A percentile compares a stretch with the other conserved stretches of the same genome.
phyloP scores from a whole-genome alignment of 2,888 invertebrate species.

The Cataglyphis altisquamis region DNA sequence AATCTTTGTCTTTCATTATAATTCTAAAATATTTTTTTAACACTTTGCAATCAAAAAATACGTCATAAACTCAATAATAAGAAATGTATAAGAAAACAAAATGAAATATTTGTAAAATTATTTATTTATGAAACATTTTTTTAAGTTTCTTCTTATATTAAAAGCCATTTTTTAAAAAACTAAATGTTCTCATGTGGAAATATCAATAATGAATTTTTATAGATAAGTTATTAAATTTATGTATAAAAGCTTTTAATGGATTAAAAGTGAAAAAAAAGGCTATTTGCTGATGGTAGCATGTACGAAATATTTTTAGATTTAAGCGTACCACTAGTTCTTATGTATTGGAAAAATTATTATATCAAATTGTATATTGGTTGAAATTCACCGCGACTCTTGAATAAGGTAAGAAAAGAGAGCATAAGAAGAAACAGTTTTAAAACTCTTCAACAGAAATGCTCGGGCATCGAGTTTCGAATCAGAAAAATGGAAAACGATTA shows the following conservation, averaged over 20 bases:
- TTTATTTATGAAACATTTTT: no score
- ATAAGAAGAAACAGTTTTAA: slow-evolving; percentile 31
- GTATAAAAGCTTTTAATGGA: not conserved
- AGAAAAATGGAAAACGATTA: slow-evolving; percentile 72
- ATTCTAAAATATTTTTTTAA: not conserved
- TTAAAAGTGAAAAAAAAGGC: not conserved
- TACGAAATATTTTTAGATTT: slow-evolving; percentile 6
- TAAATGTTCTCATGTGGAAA: no score
- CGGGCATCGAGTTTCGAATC: slow-evolving; percentile 65
- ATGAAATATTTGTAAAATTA: not conserved
- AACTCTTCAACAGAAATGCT: slow-evolving; percentile 3
- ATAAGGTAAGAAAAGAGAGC: not conserved
- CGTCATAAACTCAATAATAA: not conserved
- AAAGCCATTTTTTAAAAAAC: no score
- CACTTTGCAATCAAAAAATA: not conserved
- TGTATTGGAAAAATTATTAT: slow-evolving; percentile 39
- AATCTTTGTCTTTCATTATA: not conserved
- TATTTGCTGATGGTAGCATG: not conserved
- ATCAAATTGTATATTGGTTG: slow-evolving; percentile 10
- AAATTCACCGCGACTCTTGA: slow-evolving; percentile 23
- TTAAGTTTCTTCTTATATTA: no score
- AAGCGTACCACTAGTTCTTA: not conserved
- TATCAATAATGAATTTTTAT: no score
- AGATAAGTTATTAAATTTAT: no score
- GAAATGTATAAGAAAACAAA: not conserved